phyloP scores from a whole-genome alignment of 2,797 vertebrate species.

The Limnodromus scolopaceus region DNA sequence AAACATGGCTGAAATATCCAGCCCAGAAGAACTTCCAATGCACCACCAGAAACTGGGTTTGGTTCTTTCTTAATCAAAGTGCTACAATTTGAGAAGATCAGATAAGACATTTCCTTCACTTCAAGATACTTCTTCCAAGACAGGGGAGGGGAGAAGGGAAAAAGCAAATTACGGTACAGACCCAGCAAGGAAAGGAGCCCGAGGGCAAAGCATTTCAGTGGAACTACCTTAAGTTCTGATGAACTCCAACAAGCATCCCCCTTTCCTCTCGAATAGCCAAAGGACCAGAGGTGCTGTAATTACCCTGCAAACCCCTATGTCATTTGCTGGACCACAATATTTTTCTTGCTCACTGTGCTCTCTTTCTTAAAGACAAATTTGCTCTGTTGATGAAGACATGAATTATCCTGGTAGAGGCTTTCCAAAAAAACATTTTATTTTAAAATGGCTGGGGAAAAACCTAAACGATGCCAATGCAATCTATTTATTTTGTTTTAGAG shows the following conservation, averaged over 20 bases:
- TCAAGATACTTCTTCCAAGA: neutral
- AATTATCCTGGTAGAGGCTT: slow-evolving; percentile 55
- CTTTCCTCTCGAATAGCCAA: slow-evolving; percentile 22
- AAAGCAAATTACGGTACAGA: neutral
- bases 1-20: neutral
- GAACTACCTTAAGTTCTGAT: slow-evolving; percentile 55
- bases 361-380: slow-evolving; percentile 67
- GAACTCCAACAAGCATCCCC: slow-evolving; percentile 7
- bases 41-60: neutral
- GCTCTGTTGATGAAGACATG: slow-evolving; percentile 63
- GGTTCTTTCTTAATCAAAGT: neutral
- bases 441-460: slow-evolving; percentile 52
- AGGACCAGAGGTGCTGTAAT: slow-evolving; percentile 43
- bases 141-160: neutral
- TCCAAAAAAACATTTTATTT: slow-evolving; percentile 64
- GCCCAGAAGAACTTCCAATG: neutral
- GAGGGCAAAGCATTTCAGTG: neutral
- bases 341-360: slow-evolving; percentile 67
- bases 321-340: slow-evolving; percentile 68
- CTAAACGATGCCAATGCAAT: neutral
- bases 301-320: slow-evolving; percentile 15
- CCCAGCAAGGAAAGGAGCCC: neutral
- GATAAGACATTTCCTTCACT: neutral
- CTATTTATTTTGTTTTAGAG: slow-evolving; percentile 47
- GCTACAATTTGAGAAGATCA: neutral